Conservation (phyloP, 2,113 vertebrate genomes). For the Dipodomys merriami region DNA sequence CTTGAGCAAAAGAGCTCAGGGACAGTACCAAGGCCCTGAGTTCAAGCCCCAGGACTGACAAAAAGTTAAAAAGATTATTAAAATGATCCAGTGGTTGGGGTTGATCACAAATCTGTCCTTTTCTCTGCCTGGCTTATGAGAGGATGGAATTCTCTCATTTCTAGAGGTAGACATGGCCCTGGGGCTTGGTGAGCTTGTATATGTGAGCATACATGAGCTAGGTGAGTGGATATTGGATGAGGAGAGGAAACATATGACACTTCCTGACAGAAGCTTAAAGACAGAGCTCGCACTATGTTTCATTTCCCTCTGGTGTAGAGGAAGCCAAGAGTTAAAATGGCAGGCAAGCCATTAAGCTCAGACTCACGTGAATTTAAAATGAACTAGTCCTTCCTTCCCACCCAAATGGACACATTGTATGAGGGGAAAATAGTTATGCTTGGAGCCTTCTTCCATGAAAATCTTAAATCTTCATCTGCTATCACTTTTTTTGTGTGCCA, state of each 20-base stretch:
- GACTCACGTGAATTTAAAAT: too few relatives aligned
- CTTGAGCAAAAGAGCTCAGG: too few relatives aligned
- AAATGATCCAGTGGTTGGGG: not conserved
- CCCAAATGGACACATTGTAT: not conserved
- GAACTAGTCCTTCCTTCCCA: not conserved
- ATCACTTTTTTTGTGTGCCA: too few relatives aligned
- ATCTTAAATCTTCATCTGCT: too few relatives aligned
- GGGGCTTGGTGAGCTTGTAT: not conserved
- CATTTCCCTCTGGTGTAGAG: not conserved
- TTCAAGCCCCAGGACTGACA: too few relatives aligned
- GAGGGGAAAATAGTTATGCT: not conserved
- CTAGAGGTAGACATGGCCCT: not conserved
- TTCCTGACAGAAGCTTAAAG: not conserved
- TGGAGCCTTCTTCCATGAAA: too few relatives aligned
- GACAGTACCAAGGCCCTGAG: too few relatives aligned
- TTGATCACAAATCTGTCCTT: not conserved
- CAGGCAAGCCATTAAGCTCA: not conserved
- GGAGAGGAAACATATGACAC: not conserved
- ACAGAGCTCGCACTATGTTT: not conserved
- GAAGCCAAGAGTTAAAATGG: not conserved
- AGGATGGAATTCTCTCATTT: not conserved
- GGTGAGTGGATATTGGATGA: not conserved
- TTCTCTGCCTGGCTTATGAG: not conserved
- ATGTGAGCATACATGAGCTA: not conserved
- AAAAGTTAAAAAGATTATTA: not conserved